Base-by-base conservation (phyloP, 2,113 vertebrate genomes). In the Prunella himalayana region DNA sequence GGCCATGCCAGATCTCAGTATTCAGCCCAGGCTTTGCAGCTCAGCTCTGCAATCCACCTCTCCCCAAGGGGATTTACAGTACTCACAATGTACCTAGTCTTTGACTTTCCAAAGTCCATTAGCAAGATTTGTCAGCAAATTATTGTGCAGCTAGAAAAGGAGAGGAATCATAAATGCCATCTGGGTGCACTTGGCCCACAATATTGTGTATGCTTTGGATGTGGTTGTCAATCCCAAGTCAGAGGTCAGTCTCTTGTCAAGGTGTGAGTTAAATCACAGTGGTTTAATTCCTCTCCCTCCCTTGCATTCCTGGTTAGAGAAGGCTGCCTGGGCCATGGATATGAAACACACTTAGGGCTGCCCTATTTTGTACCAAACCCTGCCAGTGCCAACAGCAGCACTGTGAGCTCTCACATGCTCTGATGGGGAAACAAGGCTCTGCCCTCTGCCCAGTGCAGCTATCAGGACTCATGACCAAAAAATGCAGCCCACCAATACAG, bases 401-500 rank as follows among this genome's bases (percentile, higher is more conserved):
- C 42, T 2, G 0, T 1, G 9, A 89, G 27, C 28, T 79, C 23
- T 82, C 11, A 10, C 0, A 0, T 35, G 53, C 27, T 76, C 27
- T 85, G 30, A 27, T 33, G 7, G 17, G 30, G 14, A 86, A 41
- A 51, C 2, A 5, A 82, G 16, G 16, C 28, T 88, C 54, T 85
- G 30, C 35, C 28, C 82, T 76, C 49, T 60, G 54, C 37, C 49
- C 82, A 65, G 39, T 47, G 7, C 15, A n/a, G 15, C 23, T 69
- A 14, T 11, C 21, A 70, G 41, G 17, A 59, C 11, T 71, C 60
- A 28, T 11, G 31, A 18, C 14, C 28, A 47, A 88, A 60, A 86
- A 63, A 22, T 28, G 33, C 22, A 79, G 11, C 33, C 21, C 44
- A 63, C 6, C 9, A 47, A 17, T 37, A 84, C 0, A 4, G 63